Percentiles rank a stretch among this genome's conserved stretches.
Evolutionary conservation across 2,113 vertebrate genomes (phyloP).

Genomic region (Sinocyclocheilus maitianheensis): DNA sequence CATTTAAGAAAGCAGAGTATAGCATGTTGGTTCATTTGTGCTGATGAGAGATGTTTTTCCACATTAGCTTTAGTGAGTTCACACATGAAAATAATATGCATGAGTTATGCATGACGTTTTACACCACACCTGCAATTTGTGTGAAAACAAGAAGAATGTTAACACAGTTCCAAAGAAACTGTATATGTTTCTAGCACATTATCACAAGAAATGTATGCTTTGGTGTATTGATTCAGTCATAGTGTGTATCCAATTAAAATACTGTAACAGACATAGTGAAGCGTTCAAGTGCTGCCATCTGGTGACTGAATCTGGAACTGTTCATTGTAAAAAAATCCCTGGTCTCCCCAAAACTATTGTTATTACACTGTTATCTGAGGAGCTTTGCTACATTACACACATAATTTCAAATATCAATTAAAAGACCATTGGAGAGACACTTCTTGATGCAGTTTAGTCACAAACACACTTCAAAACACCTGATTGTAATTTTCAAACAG

Average conservation of each 20-base stretch:
- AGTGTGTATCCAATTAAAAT: background rate
- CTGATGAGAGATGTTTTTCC: background rate
- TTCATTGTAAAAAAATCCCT: background rate
- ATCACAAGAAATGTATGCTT: background rate
- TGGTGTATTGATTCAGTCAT: background rate
- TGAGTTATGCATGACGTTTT: background rate
- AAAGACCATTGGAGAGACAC: background rate
- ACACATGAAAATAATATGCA: background rate
- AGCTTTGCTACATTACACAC: background rate
- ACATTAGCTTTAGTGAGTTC: background rate
- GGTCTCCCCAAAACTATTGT: background rate
- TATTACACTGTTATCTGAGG: background rate
- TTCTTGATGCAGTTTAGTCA: background rate
- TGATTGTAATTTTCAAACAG: background rate
- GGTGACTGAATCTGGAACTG: conserved; percentile 19
- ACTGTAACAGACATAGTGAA: background rate
- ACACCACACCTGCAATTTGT: background rate
- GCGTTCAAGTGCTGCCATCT: conserved; percentile 40
- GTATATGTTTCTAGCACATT: conserved; percentile 9
- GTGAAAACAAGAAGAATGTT: background rate
- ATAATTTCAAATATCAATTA: too few relatives aligned
- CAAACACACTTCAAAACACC: background rate
- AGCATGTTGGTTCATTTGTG: background rate
- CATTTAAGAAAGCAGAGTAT: background rate
- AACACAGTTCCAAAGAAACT: background rate